phyloP scores from a whole-genome alignment of 1,140 invertebrate genomes.

The Mya arenaria region DNA sequence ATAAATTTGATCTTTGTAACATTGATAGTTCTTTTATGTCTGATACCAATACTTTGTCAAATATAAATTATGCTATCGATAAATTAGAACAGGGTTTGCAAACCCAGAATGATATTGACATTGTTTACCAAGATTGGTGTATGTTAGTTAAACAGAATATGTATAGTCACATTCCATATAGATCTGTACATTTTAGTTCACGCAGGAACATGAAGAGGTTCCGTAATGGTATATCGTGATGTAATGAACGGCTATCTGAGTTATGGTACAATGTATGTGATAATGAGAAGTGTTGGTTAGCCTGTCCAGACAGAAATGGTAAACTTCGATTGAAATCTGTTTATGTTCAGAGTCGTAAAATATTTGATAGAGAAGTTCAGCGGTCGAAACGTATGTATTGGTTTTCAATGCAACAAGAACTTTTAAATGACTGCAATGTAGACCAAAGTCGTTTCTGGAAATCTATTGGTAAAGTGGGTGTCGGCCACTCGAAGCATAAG shows the following conservation, averaged over 20 bases:
- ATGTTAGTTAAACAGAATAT: slow-evolving; percentile 14
- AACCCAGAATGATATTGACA: neutral
- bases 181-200: neutral
- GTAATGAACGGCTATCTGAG: neutral
- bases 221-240: neutral
- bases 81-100: neutral
- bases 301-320: neutral
- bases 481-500: neutral
- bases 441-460: slow-evolving; percentile 7
- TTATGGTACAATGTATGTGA: slow-evolving; percentile 4
- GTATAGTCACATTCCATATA: slow-evolving; percentile 2
- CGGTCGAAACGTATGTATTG: slow-evolving; percentile 13
- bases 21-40: neutral
- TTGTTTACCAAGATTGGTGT: slow-evolving; percentile 15
- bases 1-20: too few species aligned
- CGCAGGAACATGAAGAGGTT: neutral
- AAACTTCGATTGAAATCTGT: slow-evolving; percentile 8
- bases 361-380: slow-evolving; percentile 36
- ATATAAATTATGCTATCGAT: too few species aligned
- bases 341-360: slow-evolving; percentile 18
- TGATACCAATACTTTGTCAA: neutral
- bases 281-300: slow-evolving; percentile 4
- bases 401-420: slow-evolving; percentile 1
- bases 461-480: slow-evolving; percentile 33
- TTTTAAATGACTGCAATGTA: slow-evolving; percentile 25